Evolutionary conservation across 2,113 vertebrate species (phyloP).

Genomic region (Thermophis baileyi): DNA sequence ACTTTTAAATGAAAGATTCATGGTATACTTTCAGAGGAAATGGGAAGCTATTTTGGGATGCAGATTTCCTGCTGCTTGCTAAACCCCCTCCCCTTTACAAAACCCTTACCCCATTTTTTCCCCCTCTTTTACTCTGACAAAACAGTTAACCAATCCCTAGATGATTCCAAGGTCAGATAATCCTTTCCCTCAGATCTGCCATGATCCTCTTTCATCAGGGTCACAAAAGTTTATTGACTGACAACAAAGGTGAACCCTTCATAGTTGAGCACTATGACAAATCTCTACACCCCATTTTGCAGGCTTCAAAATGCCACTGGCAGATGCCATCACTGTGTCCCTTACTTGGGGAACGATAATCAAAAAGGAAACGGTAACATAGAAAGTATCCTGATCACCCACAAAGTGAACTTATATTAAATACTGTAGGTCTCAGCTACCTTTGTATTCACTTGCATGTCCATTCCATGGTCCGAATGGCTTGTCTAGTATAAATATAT

Average conservation of each 20-base stretch:
- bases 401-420: not conserved
- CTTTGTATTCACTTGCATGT: not conserved
- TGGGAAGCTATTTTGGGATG: not conserved
- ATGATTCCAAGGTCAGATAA: not conserved
- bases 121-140: not conserved
- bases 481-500: not conserved
- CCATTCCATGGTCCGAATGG: not conserved
- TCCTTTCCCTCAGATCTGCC: not conserved
- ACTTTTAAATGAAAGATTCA: not conserved
- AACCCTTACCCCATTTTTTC: not conserved
- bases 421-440: not conserved
- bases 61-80: not conserved
- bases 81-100: not conserved
- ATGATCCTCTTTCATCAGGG: not conserved
- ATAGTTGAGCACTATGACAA: not conserved
- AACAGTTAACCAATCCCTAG: not conserved
- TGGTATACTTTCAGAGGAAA: not conserved
- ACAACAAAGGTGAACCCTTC: not conserved
- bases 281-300: not conserved
- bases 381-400: not conserved
- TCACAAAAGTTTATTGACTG: not conserved
- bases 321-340: not conserved
- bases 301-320: not conserved
- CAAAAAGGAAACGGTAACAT: not conserved
- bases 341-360: not conserved